phyloP scores from a whole-genome alignment of 2,113 vertebrate species.

The Coreoperca whiteheadi region DNA sequence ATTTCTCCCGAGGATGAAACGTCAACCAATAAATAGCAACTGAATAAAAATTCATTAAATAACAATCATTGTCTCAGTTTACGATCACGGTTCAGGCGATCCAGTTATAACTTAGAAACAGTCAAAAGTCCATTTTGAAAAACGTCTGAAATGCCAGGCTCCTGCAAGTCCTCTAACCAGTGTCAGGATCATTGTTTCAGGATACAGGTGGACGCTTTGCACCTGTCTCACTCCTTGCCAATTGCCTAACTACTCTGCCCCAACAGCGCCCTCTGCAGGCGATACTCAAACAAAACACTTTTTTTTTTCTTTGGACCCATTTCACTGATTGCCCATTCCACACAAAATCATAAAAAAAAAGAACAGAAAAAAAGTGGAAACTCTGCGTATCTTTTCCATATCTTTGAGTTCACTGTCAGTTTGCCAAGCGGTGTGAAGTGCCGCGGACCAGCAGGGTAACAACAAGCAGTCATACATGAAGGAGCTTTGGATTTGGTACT shows the following conservation, averaged over 20 bases:
- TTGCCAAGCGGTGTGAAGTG: slow-evolving; percentile 25
- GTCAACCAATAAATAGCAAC: slow-evolving; percentile 79
- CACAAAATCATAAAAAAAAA: slow-evolving; percentile 37
- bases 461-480: slow-evolving; percentile 44
- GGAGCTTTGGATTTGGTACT: slow-evolving; percentile 75
- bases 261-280: slow-evolving; percentile 39
- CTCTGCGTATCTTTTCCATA: slow-evolving; percentile 2
- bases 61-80: slow-evolving; percentile 79
- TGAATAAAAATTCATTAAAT: slow-evolving; percentile 76
- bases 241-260: slow-evolving; percentile 28
- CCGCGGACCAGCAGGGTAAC: slow-evolving; percentile 39
- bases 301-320: slow-evolving; percentile 63
- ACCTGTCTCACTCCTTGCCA: neutral
- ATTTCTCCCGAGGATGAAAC: slow-evolving; percentile 66
- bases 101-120: slow-evolving; percentile 71
- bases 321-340: slow-evolving; percentile 27
- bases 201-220: neutral
- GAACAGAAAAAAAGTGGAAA: slow-evolving; percentile 26
- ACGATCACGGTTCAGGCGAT: slow-evolving; percentile 55
- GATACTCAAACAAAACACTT: slow-evolving; percentile 5
- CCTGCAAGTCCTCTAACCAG: slow-evolving; percentile 28
- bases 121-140: slow-evolving; percentile 65
- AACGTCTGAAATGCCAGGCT: slow-evolving; percentile 67
- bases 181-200: slow-evolving; percentile 26
- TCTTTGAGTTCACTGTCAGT: slow-evolving; percentile 35